Base-by-base conservation (phyloP, 2,797 vertebrate species). In the Ceryle rudis region DNA sequence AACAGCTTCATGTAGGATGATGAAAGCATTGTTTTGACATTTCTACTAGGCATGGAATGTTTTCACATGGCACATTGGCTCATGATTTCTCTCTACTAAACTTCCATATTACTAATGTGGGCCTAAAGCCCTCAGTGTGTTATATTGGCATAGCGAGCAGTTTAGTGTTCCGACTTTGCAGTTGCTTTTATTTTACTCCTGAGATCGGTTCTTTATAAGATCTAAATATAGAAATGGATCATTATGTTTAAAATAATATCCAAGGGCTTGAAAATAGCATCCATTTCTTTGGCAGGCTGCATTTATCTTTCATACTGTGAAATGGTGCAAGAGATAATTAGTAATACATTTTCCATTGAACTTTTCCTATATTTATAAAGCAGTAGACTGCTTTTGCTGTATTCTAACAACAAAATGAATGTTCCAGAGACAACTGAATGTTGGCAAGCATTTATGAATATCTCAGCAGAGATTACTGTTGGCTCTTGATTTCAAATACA, bases 201-300 rank as follows among this genome's bases (percentile, higher is more conserved):
- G 90, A 92, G 92, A 41, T 14, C 46, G 47, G 35, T 51, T 90
- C 55, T 44, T 58, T 86, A 3, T 31, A 22, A 31, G 33, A 95
- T 79, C 81, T 80, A 87, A 92, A 65, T 60, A 26, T 57, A 83
- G 80, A 96, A 90, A 89, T 66, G 85, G 82, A 94, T 93, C 75
- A 39, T 94, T 91, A 75, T 64, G 51, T 75, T 89, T 87, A 86
- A 94, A 97, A 60, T 89, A 86, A 90, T 89, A 94, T 79, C 81
- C 22, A 10, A 79, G 51, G 74, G 47, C 88, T 94, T 93, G 87
- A 93, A 97, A 94, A 93, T 62, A 83, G 96, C 90, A 94, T 89
- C 92, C 47, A 5, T 90, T 95, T 95, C 88, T 61, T 69, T 67
- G 89, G 72, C 64, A 75, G 80, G 46, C 86, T 96, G 91, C 77